A percentile compares a stretch with the other conserved stretches of the same genome.
phyloP scores from a whole-genome alignment of 2,113 vertebrate species.

The Tichodroma muraria region DNA sequence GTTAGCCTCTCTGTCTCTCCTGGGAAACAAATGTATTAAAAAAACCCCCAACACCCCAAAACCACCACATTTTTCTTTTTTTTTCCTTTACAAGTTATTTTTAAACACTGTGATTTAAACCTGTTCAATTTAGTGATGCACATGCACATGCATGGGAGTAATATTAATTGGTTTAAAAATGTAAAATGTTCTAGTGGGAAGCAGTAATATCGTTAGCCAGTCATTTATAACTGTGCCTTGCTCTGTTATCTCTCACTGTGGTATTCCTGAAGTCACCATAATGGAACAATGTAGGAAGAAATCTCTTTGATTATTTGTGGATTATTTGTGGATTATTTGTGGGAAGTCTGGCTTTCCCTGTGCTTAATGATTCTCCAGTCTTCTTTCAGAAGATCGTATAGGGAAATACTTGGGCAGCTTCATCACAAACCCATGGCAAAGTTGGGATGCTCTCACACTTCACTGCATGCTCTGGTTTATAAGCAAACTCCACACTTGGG shows the following conservation, averaged over 20 bases:
- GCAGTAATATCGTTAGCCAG: not conserved
- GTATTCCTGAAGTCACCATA: not conserved
- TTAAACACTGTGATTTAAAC: not conserved
- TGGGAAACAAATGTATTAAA: not conserved
- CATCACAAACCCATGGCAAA: not conserved
- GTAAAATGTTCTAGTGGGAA: not conserved
- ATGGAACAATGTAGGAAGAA: not conserved
- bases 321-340: not conserved
- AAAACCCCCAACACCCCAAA: not conserved
- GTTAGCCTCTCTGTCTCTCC: not conserved
- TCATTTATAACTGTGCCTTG: not conserved
- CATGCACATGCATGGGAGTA: not conserved
- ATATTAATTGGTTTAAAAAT: not conserved
- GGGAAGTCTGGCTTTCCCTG: not conserved
- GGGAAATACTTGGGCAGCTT: not conserved
- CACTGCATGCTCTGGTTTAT: rapidly evolving
- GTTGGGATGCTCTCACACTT: not conserved
- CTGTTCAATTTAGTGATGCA: not conserved
- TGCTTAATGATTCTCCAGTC: not conserved
- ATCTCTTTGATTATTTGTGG: not conserved
- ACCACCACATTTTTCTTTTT: not conserved
- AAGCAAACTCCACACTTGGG: not conserved
- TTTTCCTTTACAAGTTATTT: not conserved
- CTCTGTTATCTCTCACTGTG: not conserved
- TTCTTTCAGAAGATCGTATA: not conserved